Conservation (phyloP, 2,888 invertebrate genomes). For the Drosophila anceps region DNA sequence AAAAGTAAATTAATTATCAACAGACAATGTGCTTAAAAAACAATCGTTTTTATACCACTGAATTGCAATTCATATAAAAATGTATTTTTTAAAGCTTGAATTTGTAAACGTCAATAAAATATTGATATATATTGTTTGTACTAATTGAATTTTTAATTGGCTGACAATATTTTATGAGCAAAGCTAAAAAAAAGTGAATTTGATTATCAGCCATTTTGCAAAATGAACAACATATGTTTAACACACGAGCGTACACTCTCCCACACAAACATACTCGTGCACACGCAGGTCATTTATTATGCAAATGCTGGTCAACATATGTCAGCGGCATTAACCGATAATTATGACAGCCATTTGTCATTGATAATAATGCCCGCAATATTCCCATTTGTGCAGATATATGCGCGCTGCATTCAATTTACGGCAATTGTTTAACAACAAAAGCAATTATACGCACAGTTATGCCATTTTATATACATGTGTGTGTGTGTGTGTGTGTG, state of each 20-base stretch:
- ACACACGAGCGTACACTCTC: background rate
- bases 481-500: slow-evolving; percentile 5
- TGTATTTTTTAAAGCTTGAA: background rate
- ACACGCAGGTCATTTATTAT: slow-evolving; percentile 46
- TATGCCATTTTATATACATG: background rate
- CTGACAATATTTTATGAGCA: slow-evolving; percentile 1
- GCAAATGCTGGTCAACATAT: slow-evolving; percentile 73
- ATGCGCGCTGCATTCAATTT: slow-evolving; percentile 52
- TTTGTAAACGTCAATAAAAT: background rate
- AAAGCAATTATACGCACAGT: slow-evolving; percentile 48
- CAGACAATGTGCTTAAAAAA: too few relatives aligned
- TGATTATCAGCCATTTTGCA: slow-evolving; percentile 1
- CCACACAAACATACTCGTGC: background rate
- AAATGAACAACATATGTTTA: slow-evolving; percentile 26
- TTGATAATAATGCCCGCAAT: slow-evolving; percentile 52
- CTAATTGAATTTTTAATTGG: slow-evolving; percentile 2
- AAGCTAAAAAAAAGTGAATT: background rate
- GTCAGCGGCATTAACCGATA: slow-evolving; percentile 78
- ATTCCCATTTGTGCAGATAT: slow-evolving; percentile 10
- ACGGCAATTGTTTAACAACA: slow-evolving; percentile 45
- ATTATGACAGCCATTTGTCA: slow-evolving; percentile 76
- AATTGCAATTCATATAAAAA: background rate
- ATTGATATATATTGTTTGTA: background rate
- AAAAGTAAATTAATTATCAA: background rate
- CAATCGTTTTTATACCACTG: background rate